Evolutionary conservation across 2,888 invertebrate genomes (phyloP), one percentile per base, ranked within the genome.

Genomic region (Macaria liturata): DNA sequence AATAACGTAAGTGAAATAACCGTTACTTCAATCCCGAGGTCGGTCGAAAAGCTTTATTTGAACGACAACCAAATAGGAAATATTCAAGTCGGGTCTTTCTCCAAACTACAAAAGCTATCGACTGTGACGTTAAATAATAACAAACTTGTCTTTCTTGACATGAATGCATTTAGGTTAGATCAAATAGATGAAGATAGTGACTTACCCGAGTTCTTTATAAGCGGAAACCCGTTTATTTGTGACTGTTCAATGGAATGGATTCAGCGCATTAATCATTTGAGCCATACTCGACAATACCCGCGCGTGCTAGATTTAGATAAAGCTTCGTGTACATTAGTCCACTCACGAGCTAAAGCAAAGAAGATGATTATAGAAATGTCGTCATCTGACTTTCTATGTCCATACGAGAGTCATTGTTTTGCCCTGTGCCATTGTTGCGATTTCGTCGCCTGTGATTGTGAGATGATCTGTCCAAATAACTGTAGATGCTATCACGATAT

Each of bases 211-310:
- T 96, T 97, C 85, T 96, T 95, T 86, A 94, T 97, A 79, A 96
- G 96, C 62, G 94, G 94, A 74, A 97, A 97, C 92, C 97, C 97
- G 59, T 95, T 97, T 83, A 93, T 95, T 76, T 97, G 97, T 88
- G 96, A 97, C 86, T 97, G 97, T 88, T 95, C 95, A 74, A 96
- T 97, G 95, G 97, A 97, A 87, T 97, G 97, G 97, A 88, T 97
- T 80, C 94, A 95, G 72, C 93, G 95, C 75, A 95, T 96, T 83
- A 96, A 96, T 92, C 95, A 95, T 86, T 91, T 96, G 79, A 96
- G 96, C 70, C 94, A 94, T 74, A 92, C 93, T 72, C 92, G 95
- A 69, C 95, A 95, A 82, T 95, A 96, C 87, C 96, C 97, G 46
- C 94, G 95, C 74, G 95, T 97, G 70, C 93, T 95, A 84, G 97